These are phyloP conservation scores for Pristionchus fissidentatus DNA, from an alignment of 2,888 invertebrate genomes.

Conservation along the genomic window DNA sequence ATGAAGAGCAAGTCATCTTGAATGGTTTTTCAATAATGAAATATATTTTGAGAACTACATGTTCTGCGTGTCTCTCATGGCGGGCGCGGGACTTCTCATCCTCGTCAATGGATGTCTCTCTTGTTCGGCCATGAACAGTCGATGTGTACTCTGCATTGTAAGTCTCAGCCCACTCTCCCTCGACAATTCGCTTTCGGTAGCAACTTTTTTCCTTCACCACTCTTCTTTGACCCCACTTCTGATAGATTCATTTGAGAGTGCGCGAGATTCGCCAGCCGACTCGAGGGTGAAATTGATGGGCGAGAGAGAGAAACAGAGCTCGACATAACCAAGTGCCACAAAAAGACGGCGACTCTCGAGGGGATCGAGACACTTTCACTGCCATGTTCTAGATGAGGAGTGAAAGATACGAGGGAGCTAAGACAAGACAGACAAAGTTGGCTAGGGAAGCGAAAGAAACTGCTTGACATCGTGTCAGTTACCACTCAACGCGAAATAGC, in stretches of 20 bases:
- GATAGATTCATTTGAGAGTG: not conserved
- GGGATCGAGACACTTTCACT: not conserved
- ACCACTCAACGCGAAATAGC: no score
- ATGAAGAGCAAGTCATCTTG: no score
- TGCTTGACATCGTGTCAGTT: no score
- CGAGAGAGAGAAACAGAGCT: slow-evolving; percentile 17
- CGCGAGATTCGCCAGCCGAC: not conserved
- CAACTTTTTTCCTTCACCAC: not conserved
- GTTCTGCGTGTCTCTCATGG: slow-evolving; percentile 50
- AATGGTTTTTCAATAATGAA: not conserved
- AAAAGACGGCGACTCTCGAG: slow-evolving; percentile 1
- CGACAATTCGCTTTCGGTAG: not conserved
- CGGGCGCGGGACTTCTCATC: slow-evolving; percentile 46
- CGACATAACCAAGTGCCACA: slow-evolving; percentile 30
- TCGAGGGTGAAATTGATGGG: slow-evolving; percentile 11
- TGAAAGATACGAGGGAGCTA: not conserved
- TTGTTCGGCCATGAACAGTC: slow-evolving; percentile 46
- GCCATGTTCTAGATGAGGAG: not conserved
- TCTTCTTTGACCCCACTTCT: not conserved
- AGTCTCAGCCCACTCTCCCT: not conserved
- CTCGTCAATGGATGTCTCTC: slow-evolving; percentile 49
- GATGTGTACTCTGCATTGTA: slow-evolving; percentile 42
- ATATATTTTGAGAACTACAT: slow-evolving; percentile 38
- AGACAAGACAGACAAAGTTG: not conserved
- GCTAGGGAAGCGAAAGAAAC: not conserved